These are phyloP conservation scores for Knipowitschia caucasica DNA, from an alignment of 2,797 vertebrate species.

Conservation along the genomic window DNA sequence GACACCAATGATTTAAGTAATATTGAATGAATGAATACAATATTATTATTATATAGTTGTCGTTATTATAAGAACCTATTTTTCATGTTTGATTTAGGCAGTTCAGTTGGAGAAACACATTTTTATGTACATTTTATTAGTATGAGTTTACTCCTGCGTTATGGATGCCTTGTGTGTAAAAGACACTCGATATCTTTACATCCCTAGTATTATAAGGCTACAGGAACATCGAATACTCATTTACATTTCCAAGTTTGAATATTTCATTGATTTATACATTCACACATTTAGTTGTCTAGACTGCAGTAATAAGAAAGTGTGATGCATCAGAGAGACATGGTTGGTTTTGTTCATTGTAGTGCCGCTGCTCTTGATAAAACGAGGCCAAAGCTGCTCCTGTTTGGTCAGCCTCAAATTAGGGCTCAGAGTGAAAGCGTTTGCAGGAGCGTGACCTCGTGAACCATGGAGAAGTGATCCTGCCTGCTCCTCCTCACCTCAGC, in stretches of 20 bases:
- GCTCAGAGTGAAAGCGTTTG: conserved; percentile 43
- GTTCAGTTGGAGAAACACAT: no score
- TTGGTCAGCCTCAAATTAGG: conserved; percentile 52
- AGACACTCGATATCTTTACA: no score
- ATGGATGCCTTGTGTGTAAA: no score
- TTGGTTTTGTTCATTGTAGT: conserved; percentile 31
- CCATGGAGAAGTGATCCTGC: conserved; percentile 17
- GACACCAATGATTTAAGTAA: no score
- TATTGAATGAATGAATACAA: no score
- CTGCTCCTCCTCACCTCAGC: conserved; percentile 13
- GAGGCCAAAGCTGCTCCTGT: conserved; percentile 41
- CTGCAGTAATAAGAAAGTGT: neutral
- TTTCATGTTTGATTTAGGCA: no score
- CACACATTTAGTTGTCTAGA: neutral
- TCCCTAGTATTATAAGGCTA: no score
- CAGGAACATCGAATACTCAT: no score
- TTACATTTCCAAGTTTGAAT: neutral
- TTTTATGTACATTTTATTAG: no score
- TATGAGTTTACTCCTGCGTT: no score
- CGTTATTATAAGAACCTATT: no score
- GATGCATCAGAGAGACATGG: conserved; percentile 34
- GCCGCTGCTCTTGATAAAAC: conserved; percentile 48
- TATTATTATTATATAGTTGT: no score
- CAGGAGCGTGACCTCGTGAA: conserved; percentile 45
- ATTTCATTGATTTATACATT: neutral